Evolutionary conservation across 1,140 invertebrate species (phyloP).

Genomic region (Neodiprion lecontei): DNA sequence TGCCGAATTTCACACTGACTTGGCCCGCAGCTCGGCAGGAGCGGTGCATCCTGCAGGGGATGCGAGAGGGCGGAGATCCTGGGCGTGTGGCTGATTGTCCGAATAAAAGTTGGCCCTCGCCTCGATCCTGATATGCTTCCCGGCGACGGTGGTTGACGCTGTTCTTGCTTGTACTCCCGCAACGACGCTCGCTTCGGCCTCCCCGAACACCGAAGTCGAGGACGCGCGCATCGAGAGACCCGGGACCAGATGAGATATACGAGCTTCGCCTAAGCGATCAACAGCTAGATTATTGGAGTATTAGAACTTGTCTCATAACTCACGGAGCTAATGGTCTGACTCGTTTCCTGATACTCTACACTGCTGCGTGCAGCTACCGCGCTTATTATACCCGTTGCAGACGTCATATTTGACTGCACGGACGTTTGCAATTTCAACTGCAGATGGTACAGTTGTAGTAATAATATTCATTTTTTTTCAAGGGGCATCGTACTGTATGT

Average conservation of each 20-base stretch:
- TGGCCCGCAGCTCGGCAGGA: constrained; percentile 26
- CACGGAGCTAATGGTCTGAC: constrained; percentile 54
- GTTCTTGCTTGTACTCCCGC: background rate
- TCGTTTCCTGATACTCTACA: no score
- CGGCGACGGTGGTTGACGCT: no score
- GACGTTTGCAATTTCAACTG: no score
- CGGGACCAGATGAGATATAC: constrained; percentile 22
- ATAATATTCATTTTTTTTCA: no score
- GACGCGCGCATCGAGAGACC: constrained; percentile 15
- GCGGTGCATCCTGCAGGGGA: constrained; percentile 11
- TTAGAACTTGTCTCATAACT: constrained; percentile 61
- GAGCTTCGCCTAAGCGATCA: constrained; percentile 41
- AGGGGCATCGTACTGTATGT: no score
- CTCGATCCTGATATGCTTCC: constrained; percentile 5
- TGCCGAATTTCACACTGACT: constrained; percentile 61
- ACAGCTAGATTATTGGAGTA: constrained; percentile 60
- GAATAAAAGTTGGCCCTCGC: constrained; percentile 17
- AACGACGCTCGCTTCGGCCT: background rate
- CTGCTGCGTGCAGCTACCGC: no score
- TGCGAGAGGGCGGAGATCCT: constrained; percentile 18
- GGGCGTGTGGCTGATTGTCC: constrained; percentile 6
- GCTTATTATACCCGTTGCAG: no score
- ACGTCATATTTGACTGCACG: no score
- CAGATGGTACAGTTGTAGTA: no score
- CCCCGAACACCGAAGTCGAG: no score